Conservation (phyloP, 2,113 vertebrate species). For the Strix uralensis region DNA sequence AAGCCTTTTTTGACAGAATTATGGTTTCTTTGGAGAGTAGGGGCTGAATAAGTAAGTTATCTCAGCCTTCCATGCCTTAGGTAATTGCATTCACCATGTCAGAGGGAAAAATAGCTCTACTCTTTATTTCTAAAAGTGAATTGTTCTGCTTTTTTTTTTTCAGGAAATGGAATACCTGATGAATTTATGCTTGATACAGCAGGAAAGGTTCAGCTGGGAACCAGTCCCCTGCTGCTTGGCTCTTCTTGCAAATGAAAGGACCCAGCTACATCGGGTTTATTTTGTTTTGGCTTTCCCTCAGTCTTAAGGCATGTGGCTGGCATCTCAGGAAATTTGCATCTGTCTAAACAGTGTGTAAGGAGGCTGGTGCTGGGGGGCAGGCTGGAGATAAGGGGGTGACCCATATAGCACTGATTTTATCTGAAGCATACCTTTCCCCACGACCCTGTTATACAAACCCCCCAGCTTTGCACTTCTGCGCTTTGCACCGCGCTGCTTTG, state of each 20-base stretch:
- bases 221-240: neutral
- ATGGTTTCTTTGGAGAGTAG: slow-evolving; percentile 5
- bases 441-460: neutral
- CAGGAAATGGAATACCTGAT: slow-evolving; percentile 22
- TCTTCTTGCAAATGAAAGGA: neutral
- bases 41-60: slow-evolving; percentile 23
- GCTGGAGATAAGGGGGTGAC: neutral
- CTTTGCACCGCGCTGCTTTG: neutral
- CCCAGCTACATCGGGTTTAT: neutral
- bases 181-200: slow-evolving; percentile 18
- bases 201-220: neutral
- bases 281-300: neutral
- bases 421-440: neutral
- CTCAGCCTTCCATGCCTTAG: slow-evolving; percentile 17
- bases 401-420: neutral
- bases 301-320: neutral
- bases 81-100: slow-evolving; percentile 24
- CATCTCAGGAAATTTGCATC: neutral
- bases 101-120: slow-evolving; percentile 5
- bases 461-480: neutral
- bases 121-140: slow-evolving; percentile 14
- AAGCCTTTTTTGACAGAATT: slow-evolving; percentile 40
- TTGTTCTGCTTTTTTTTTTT: neutral
- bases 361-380: neutral
- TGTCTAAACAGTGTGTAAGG: neutral